These are phyloP conservation scores for Pilophorus perplexus DNA, from an alignment of 2,888 invertebrate species.

Conservation along the genomic window DNA sequence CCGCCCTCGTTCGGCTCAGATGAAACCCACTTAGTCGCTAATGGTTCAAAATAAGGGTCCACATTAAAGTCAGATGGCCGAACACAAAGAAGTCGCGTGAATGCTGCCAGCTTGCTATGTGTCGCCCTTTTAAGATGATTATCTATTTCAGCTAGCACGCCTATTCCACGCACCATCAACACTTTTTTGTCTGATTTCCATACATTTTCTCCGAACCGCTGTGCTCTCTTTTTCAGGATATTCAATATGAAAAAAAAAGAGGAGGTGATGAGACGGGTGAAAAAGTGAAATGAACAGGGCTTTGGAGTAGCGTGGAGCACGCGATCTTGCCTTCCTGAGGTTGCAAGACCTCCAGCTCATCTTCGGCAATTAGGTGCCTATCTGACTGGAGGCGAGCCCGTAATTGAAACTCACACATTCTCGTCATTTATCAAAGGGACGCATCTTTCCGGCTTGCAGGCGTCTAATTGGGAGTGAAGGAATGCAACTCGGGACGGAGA, in stretches of 20 bases:
- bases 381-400: conserved; percentile 7
- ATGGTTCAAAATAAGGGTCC: too few relatives aligned
- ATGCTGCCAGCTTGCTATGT: too few relatives aligned
- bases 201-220: background rate
- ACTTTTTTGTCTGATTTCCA: background rate
- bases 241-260: background rate
- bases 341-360: conserved; percentile 6
- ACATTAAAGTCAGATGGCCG: too few relatives aligned
- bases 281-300: background rate
- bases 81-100: too few relatives aligned
- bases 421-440: conserved; percentile 13
- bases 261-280: background rate
- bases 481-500: background rate
- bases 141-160: background rate
- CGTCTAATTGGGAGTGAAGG: conserved; percentile 10
- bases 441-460: conserved; percentile 7
- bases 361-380: conserved; percentile 22
- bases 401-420: conserved; percentile 29
- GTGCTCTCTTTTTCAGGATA: background rate
- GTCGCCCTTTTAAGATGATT: too few relatives aligned
- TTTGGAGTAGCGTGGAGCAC: conserved; percentile 13
- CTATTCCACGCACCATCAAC: background rate
- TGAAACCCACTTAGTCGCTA: too few relatives aligned
- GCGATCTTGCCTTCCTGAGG: background rate
- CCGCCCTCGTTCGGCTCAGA: too few relatives aligned